Evolutionary conservation across 2,797 vertebrate species (phyloP).

Genomic region (Molossus alvarezi): DNA sequence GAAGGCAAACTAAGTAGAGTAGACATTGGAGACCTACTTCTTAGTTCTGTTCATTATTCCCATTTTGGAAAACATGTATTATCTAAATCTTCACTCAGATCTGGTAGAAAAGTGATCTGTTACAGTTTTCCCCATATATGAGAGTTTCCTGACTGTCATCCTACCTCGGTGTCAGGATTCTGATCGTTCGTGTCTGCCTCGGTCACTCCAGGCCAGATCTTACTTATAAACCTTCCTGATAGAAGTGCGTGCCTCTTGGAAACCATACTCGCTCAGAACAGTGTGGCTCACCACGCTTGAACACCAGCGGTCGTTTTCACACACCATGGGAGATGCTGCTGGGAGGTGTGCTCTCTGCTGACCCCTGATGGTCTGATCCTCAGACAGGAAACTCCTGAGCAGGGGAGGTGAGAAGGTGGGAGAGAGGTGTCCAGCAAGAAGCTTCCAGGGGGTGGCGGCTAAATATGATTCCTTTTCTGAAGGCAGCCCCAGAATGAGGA

Average conservation of each 20-base stretch:
- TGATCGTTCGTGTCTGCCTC: neutral
- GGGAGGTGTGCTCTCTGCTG: neutral
- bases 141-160: neutral
- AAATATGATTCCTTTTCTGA: neutral
- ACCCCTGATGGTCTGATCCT: neutral
- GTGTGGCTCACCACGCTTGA: neutral
- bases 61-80: slow-evolving; percentile 21
- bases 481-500: neutral
- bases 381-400: neutral
- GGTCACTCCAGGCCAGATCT: neutral
- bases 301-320: neutral
- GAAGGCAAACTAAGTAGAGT: neutral
- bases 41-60: neutral
- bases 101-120: neutral
- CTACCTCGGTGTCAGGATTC: neutral
- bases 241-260: neutral
- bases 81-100: slow-evolving; percentile 18
- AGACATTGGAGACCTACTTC: neutral
- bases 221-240: neutral
- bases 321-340: neutral
- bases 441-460: neutral
- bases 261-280: neutral
- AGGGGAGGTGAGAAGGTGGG: neutral
- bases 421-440: neutral
- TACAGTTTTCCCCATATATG: neutral